Evolutionary conservation across 2,888 invertebrate species (phyloP), one percentile per base, ranked within the genome.

Genomic region (Scaptomyza flava): DNA sequence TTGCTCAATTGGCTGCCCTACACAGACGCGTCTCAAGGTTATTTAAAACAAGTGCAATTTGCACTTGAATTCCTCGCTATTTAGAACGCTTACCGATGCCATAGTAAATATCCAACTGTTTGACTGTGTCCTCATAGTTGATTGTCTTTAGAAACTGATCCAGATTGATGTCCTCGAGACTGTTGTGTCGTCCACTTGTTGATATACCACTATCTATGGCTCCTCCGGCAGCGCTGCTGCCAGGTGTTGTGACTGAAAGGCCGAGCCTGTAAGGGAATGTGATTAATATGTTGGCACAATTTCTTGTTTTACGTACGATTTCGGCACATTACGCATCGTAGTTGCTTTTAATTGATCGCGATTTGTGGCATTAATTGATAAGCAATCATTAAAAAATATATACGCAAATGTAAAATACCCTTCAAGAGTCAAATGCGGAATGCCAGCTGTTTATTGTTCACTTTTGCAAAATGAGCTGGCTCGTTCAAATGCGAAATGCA

Each of bases 61-160:
- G 14, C 42, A 11, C 45, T 23, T 53, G 23, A 31, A 43, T 48
- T 48, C 7, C 12, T 34, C 36, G 23, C n/a, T 34, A 11, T 42
- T 3, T 20, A 11, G 20, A 12, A 43, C 6, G 78, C 92, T 92
- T 93, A 98, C 98, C 97, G 87, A 97, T 96, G 85, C 97, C 97
- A 94, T 98, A 98, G 91, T 97, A 98, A 87, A 96, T 96, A 92
- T 98, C 98, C 67, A 98, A 93, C 90, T 98, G 97, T 74, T 96
- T 94, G 0, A 98, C 96, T 6, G 97, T 97, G 82, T 97, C 97
- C 92, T 97, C 97, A 93, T 98, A 98, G 90, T 96, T 97, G 9
- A 95, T 95, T 54, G 96, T 94, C 93, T 96, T 96, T 38, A 96
- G 91, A 91, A 95, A 96, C 91, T 96, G 95, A 88, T 96, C 96